A percentile compares a stretch with the other conserved stretches of the same genome.
These are phyloP conservation scores for Myoxocephalus aenaeus DNA, from an alignment of 2,797 vertebrate genomes.

Conservation along the genomic window DNA sequence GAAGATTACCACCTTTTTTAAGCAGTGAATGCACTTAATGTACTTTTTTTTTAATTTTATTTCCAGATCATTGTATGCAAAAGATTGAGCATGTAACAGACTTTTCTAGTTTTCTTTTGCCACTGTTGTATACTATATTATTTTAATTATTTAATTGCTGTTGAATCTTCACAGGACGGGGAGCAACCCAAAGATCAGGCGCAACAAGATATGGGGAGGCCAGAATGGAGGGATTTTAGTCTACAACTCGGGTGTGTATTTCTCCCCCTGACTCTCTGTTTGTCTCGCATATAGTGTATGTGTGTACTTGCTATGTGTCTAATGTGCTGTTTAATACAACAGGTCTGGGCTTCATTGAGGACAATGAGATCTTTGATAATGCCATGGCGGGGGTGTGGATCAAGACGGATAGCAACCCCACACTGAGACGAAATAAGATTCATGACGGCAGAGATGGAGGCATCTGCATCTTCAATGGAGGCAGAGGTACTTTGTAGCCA, in stretches of 20 bases:
- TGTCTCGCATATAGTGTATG: neutral
- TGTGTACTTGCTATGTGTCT: constrained; percentile 1
- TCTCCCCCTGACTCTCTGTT: fast-evolving
- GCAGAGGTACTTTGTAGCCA: constrained; percentile 88
- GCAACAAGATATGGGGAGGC: constrained; percentile 99
- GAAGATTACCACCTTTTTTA: fast-evolving
- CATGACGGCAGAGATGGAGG: constrained; percentile 98
- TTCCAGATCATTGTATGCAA: neutral
- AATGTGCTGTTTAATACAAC: neutral
- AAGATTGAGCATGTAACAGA: neutral
- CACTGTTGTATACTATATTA: neutral
- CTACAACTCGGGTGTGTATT: constrained; percentile 93
- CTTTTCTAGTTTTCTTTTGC: neutral
- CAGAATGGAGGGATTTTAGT: constrained; percentile 99
- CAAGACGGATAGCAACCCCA: constrained; percentile 99
- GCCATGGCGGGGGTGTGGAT: constrained; percentile 99
- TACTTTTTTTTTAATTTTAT: neutral
- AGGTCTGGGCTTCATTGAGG: constrained; percentile 99
- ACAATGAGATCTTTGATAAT: constrained; percentile 99
- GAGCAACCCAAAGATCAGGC: constrained; percentile 99
- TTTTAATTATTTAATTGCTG: neutral
- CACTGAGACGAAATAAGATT: constrained; percentile 98
- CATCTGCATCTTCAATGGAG: constrained; percentile 99
- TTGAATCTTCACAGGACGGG: constrained; percentile 88
- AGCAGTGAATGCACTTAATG: neutral